Base-by-base conservation (phyloP, 2,113 vertebrate genomes). In the Entelurus aequoreus region DNA sequence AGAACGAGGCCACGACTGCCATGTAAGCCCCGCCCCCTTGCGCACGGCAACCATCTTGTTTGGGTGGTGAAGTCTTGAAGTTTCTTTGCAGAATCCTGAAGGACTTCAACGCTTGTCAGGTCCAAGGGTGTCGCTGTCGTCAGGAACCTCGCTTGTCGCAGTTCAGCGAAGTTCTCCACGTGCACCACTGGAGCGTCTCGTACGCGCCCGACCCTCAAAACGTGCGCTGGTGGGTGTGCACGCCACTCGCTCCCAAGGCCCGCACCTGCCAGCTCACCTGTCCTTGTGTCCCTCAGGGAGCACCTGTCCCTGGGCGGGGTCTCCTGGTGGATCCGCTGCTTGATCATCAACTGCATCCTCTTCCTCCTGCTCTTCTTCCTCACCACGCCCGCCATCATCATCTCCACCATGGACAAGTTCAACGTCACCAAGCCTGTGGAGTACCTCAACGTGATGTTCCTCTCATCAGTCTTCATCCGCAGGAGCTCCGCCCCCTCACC, bases 321-420 rank as follows among this genome's bases (percentile, higher is more conserved):
- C 55, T 77, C 88, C 72, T 99, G 97, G 97, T 99, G 97, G 97
- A 54, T 94, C 51, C 94, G 97, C 83, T 96, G 94, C 85, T 87
- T 98, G 0, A 84, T 98, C 79, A 98, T 99, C 90, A 99, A 99
- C 37, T 90, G 90, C 37, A 75, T 95, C 76, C 95, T 99, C 83
- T 99, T 98, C 88, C 79, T 98, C 71, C 92, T 99, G 21, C 94
- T 99, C 69, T 99, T 99, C 91, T 98, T 99, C 84, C 95, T 99
- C 87, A 99, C 97, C 68, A 98, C 97, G 5, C 97, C 96, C 0
- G 95, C 97, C 75, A 98, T 98, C 78, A 99, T 99, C 85, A 98
- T 99, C 86, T 93, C 93, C 74, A 99, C 96, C 49, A 98, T 98
- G 96, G 95, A 99, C 92, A 99, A 98, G 88, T 99, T 98, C 85